Conservation (phyloP, 2,113 vertebrate genomes). For the Nipponia nippon region DNA sequence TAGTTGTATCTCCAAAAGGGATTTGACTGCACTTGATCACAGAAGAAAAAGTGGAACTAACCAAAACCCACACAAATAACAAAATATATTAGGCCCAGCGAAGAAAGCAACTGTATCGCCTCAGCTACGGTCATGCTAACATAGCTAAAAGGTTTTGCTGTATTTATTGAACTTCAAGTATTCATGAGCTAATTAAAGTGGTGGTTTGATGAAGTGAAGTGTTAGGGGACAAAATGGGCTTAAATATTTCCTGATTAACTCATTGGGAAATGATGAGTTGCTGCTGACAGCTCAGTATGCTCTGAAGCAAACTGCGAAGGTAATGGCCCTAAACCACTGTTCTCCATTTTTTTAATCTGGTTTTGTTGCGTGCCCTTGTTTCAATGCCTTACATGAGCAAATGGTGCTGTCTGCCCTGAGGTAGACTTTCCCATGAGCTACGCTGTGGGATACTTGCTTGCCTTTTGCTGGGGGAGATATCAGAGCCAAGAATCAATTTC, state of each 20-base stretch:
- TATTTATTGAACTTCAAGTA: background rate
- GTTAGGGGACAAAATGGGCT: background rate
- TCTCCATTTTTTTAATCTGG: background rate
- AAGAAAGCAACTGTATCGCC: background rate
- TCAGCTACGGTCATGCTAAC: background rate
- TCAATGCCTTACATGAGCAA: rapidly evolving
- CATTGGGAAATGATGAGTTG: background rate
- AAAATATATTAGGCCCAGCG: rapidly evolving
- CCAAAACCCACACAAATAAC: background rate
- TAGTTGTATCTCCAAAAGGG: background rate
- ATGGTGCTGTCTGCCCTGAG: background rate
- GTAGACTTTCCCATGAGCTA: rapidly evolving
- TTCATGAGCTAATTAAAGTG: background rate
- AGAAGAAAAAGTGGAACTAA: background rate
- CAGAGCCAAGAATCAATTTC: background rate
- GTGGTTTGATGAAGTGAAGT: background rate
- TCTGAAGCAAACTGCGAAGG: background rate
- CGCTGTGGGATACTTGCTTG: rapidly evolving
- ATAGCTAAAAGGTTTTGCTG: background rate
- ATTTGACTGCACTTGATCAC: background rate
- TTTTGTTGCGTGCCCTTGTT: background rate
- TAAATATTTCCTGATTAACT: background rate
- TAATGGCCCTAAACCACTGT: background rate
- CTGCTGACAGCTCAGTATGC: background rate
- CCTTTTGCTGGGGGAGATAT: background rate